These are phyloP conservation scores for Sarcophaga variegata DNA, from an alignment of 2,888 invertebrate genomes.

Conservation along the genomic window DNA sequence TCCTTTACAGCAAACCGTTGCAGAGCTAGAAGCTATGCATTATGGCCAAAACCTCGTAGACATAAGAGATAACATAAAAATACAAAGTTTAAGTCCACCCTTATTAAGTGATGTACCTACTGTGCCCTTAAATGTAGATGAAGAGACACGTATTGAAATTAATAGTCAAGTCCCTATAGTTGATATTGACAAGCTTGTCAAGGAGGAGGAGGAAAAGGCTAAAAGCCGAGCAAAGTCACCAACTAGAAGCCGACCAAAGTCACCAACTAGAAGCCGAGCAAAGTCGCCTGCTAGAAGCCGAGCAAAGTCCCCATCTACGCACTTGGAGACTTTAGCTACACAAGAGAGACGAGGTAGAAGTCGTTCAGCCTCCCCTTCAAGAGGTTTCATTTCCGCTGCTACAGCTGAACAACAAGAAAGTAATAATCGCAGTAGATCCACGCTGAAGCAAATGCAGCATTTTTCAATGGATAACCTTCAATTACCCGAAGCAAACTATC, in stretches of 20 bases:
- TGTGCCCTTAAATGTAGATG: conserved; percentile 73
- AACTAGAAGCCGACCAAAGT: conserved; percentile 39
- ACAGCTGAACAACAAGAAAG: background rate
- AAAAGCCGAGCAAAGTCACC: conserved; percentile 59
- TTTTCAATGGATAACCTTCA: conserved; percentile 72
- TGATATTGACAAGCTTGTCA: conserved; percentile 75
- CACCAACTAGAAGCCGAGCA: conserved; percentile 42
- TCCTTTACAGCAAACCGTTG: conserved; percentile 74
- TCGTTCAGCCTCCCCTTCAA: conserved; percentile 55
- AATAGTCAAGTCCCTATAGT: conserved; percentile 73
- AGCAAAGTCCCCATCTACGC: background rate
- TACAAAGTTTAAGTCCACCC: conserved; percentile 76
- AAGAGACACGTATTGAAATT: conserved; percentile 77
- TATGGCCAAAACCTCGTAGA: conserved; percentile 76
- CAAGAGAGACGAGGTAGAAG: conserved; percentile 25
- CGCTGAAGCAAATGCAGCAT: conserved; percentile 64
- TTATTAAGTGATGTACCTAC: conserved; percentile 74
- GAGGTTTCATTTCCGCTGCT: background rate
- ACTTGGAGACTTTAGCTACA: conserved; percentile 10
- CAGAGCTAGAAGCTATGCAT: conserved; percentile 74
- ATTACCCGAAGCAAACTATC: conserved; percentile 45
- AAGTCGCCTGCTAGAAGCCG: conserved; percentile 35
- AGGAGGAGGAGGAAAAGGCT: conserved; percentile 72
- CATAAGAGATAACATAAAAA: conserved; percentile 77
- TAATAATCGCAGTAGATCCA: conserved; percentile 15